Base-by-base conservation (phyloP, 1,140 invertebrate genomes). In the Zaprionus africanus region DNA sequence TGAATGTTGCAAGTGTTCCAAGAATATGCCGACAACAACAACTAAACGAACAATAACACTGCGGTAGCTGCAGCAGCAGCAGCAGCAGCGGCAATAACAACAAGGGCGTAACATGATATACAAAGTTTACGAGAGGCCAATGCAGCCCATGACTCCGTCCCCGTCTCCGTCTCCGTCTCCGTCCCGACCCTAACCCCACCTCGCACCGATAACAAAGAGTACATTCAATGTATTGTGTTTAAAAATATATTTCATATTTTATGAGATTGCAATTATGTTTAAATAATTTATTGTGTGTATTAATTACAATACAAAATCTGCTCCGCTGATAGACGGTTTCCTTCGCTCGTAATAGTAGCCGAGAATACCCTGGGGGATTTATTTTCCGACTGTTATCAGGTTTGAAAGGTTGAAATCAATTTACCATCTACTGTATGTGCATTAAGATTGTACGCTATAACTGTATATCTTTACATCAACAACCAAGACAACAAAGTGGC, bases 111-210 rank as follows among this genome's bases (percentile, higher is more conserved):
- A 88, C 58, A 76, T 88, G 84, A 88, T 88, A 88, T 81, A 81
- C 66, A 88, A 81, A 88, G 84, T 88, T 87, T 88, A 88, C 71
- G 76, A 87, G 84, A 88, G 84, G 81, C 81, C 81, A 87, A 66
- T 36, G 41, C 72, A 56, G 53, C 11, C 46, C 61, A 61, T 58
- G 24, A 28, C 26, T 22, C 28, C 12, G 12, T 11, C 19, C 53
- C 38, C 12, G 6, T 5, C 24, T 2, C n/a, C 17, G 11, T 4
- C 17, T 24, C n/a, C n/a, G 22, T 22, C 2, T 2, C 22, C 22
- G 22, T 22, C 22, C 22, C 1, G 2, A 26, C 26, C 26, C 26
- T 26, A 26, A 26, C 26, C 26, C 4, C 26, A 34, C 31, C 9
- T 3, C 3, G 19, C 26, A 15, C 15, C 43, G 83, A 88, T 88